Base-by-base conservation (phyloP, 2,797 vertebrate species). In the Sebastes kiyomatsui region DNA sequence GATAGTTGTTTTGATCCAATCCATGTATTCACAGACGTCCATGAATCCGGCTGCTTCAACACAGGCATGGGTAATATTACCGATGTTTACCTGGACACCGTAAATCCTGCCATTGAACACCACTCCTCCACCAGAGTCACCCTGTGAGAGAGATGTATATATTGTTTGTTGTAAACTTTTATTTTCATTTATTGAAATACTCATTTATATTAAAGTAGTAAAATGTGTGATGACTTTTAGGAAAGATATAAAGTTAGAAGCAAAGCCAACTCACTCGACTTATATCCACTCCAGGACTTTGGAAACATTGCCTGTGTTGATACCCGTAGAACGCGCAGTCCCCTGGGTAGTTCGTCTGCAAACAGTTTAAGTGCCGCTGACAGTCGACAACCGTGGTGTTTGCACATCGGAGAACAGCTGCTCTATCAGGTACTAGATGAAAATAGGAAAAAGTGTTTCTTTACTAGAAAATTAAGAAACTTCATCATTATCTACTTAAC, bases 331-430 rank as follows among this genome's bases (percentile, higher is more conserved):
- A 27, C 25, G 0, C 4, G 4, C 5, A 5, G 27, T 27, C 25
- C 3, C 0, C 5, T 28, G 30, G 30, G 30, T 3, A 25, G 2
- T 2, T 25, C 25, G 3, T 27, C 30, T 2, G 7, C 30, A 30
- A 30, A 30, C 30, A 30, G 0, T 30, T 0, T 1, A 25, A 3
- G 3, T 3, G 28, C 28, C 0, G 28, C 1, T 1, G 0, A 10
- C 22, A 28, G 12, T 66, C 0, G 3, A 22, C 20, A 5, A 65
- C 3, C 1, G 0, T 0, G 30, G 0, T 6, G 0, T 27, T 0
- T 4, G 0, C 22, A 38, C 61, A 75, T 22, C 4, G 30, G 49
- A 66, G 61, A n/a, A 0, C 8, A 32, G 1, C 0, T 32, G 3
- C 32, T 25, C 0, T 0, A 5, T 0, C 3, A 5, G 0, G 1